phyloP scores from a whole-genome alignment of 2,888 invertebrate genomes.

The Poecilus cupreus region DNA sequence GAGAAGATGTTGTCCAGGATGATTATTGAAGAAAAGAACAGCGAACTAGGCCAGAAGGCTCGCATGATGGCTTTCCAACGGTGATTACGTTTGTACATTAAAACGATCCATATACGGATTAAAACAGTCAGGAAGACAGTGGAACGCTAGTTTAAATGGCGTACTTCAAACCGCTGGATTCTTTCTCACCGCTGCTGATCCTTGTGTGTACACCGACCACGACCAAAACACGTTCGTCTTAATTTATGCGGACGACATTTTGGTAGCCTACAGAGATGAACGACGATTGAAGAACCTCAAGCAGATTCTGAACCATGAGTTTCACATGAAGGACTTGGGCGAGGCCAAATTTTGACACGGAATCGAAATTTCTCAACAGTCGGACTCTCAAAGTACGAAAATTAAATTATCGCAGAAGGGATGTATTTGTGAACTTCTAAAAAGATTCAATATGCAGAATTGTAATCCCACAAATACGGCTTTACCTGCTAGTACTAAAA shows the following conservation, averaged over 20 bases:
- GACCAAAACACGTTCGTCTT: too few relatives aligned
- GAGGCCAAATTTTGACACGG: too few relatives aligned
- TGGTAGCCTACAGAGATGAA: too few relatives aligned
- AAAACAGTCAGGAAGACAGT: too few relatives aligned
- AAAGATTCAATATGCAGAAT: neutral
- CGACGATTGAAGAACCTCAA: neutral
- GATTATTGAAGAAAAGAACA: neutral
- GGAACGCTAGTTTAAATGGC: too few relatives aligned
- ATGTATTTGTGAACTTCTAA: neutral
- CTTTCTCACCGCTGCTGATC: too few relatives aligned
- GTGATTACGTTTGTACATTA: neutral
- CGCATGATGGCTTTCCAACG: neutral
- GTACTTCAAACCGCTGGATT: too few relatives aligned
- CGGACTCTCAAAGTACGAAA: too few relatives aligned
- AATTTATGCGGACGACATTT: too few relatives aligned
- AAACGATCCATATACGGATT: neutral
- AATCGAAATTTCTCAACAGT: neutral
- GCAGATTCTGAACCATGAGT: neutral
- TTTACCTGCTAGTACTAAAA: neutral
- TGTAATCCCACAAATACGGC: too few relatives aligned
- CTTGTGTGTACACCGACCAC: too few relatives aligned
- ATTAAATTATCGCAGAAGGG: too few relatives aligned
- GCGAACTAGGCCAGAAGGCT: neutral
- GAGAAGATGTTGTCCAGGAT: neutral
- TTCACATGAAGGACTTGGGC: neutral